Percentiles rank a stretch among this genome's conserved stretches.
These are phyloP conservation scores for Porites evermanni DNA, from an alignment of 92 coral and sea anemone species.

Conservation along the genomic window DNA sequence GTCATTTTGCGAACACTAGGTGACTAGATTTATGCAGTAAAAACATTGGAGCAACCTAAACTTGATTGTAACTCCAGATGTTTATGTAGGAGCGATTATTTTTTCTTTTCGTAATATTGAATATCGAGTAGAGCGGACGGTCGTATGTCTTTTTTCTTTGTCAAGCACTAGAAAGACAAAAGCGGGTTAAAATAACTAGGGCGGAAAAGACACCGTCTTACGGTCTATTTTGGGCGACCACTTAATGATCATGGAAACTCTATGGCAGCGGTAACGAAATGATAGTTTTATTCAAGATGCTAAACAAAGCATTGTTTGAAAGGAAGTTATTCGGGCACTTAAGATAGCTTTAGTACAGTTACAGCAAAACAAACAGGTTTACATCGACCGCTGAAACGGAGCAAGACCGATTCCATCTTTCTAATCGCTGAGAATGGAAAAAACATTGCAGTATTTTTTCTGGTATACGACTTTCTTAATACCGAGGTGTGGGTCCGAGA, in stretches of 20 bases:
- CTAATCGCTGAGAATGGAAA: background rate
- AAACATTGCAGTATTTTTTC: background rate
- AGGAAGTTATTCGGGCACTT: conserved; percentile 37
- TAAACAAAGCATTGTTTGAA: conserved; percentile 57
- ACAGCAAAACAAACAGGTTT: conserved; percentile 37
- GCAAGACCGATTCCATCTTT: background rate
- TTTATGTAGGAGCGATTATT: conserved; percentile 48
- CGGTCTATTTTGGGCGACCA: conserved; percentile 25
- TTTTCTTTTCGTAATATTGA: conserved; percentile 23
- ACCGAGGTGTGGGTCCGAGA: conserved; percentile 45
- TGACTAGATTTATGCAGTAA: conserved; percentile 26
- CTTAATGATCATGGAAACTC: conserved; percentile 30
- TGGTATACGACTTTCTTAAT: conserved; percentile 14
- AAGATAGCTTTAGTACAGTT: conserved; percentile 38
- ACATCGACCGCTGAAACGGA: conserved; percentile 11
- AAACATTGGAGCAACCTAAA: conserved; percentile 25
- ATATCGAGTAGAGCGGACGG: conserved; percentile 4
- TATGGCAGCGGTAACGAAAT: conserved; percentile 14
- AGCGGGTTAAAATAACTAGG: conserved; percentile 4
- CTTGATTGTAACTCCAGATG: conserved; percentile 37
- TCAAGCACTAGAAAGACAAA: background rate
- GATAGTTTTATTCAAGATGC: conserved; percentile 46
- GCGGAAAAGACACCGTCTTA: conserved; percentile 10
- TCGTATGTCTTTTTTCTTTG: background rate
- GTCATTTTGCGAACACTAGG: conserved; percentile 28